These are phyloP conservation scores for Ochropleura leucogaster DNA, from an alignment of 2,888 invertebrate species.

Conservation along the genomic window DNA sequence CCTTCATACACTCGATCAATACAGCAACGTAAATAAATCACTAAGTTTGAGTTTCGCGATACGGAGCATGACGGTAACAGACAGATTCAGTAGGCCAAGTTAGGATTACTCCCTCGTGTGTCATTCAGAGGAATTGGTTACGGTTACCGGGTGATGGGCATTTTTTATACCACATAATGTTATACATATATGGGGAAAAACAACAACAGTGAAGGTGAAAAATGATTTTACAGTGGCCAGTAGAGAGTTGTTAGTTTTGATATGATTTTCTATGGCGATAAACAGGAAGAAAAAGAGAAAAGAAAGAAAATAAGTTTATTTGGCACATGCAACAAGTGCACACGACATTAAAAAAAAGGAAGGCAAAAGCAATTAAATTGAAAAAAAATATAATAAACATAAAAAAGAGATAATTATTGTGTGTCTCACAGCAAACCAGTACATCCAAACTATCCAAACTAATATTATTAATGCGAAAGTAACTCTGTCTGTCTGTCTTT, in stretches of 20 bases:
- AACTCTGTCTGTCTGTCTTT: too few species aligned
- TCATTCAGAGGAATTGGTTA: constrained; percentile 59
- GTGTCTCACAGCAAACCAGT: too few species aligned
- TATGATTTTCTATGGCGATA: neutral
- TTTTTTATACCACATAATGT: constrained; percentile 23
- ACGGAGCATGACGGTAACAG: constrained; percentile 57
- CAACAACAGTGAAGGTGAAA: neutral
- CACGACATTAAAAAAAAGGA: too few species aligned
- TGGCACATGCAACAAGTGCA: too few species aligned
- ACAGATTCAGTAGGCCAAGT: constrained; percentile 64
- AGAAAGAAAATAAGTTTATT: too few species aligned
- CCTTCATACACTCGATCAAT: constrained; percentile 84
- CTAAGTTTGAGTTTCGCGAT: constrained; percentile 80
- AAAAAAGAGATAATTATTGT: too few species aligned
- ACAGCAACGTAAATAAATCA: constrained; percentile 88
- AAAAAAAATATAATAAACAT: too few species aligned
- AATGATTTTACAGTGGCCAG: neutral
- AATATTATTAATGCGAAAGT: too few species aligned
- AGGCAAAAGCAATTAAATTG: too few species aligned
- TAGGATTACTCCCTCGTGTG: constrained; percentile 66
- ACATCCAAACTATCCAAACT: too few species aligned
- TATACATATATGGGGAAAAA: neutral
- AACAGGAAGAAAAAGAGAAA: too few species aligned
- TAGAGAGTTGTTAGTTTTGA: neutral
- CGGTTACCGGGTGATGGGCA: constrained; percentile 33